Conservation (phyloP, 2,797 vertebrate species). For the Sebastes umbrosus region DNA sequence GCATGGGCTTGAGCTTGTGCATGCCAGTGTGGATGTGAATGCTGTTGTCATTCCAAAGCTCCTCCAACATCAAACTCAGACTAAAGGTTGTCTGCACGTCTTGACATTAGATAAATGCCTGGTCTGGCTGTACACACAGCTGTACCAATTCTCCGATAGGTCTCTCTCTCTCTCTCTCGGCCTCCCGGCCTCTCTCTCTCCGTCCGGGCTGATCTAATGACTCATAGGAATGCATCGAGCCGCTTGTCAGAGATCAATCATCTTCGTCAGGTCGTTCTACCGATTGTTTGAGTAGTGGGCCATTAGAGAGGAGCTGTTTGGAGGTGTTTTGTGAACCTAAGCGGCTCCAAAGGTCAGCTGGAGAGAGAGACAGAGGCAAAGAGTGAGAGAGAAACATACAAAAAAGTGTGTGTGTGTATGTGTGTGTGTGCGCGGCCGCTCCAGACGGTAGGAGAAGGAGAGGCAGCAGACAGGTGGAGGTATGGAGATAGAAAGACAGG, state of each 20-base stretch:
- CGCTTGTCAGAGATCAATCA: slow-evolving; percentile 88
- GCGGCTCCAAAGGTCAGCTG: slow-evolving; percentile 85
- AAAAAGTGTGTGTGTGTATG: neutral
- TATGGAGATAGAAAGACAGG: slow-evolving; percentile 65
- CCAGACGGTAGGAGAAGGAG: neutral
- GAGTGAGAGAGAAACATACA: slow-evolving; percentile 43
- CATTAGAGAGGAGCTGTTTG: slow-evolving; percentile 87
- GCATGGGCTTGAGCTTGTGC: neutral
- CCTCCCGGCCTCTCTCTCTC: slow-evolving; percentile 49
- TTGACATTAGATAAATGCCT: slow-evolving; percentile 83
- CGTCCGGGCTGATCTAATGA: slow-evolving; percentile 83
- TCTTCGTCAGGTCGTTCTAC: slow-evolving; percentile 83
- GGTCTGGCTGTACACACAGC: slow-evolving; percentile 76
- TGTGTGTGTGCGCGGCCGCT: slow-evolving; percentile 12
- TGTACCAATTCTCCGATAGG: slow-evolving; percentile 81
- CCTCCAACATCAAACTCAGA: slow-evolving; percentile 75
- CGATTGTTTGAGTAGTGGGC: slow-evolving; percentile 86
- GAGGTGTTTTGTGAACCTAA: slow-evolving; percentile 87
- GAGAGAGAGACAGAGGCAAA: slow-evolving; percentile 62
- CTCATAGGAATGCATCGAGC: slow-evolving; percentile 84
- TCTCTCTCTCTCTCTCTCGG: slow-evolving; percentile 64
- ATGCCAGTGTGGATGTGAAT: slow-evolving; percentile 27
- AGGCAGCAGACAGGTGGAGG: slow-evolving; percentile 60
- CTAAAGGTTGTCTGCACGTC: slow-evolving; percentile 82
- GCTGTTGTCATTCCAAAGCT: slow-evolving; percentile 77